Evolutionary conservation across 2,113 vertebrate species (phyloP).

Genomic region (Muntiacus reevesi): DNA sequence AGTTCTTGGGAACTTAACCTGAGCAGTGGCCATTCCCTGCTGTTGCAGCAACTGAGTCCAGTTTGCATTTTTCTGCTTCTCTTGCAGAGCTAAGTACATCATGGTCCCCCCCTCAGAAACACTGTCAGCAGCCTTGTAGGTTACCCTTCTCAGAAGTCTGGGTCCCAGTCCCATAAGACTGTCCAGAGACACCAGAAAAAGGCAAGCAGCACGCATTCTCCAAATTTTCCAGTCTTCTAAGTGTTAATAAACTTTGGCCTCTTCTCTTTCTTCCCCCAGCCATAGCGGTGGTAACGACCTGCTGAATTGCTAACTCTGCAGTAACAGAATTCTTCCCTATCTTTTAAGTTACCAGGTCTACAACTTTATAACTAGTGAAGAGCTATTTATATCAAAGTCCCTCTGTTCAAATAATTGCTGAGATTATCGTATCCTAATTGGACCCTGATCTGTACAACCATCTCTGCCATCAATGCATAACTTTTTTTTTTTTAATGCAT

Average conservation of each 20-base stretch:
- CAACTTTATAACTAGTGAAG: neutral
- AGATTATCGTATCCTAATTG: neutral
- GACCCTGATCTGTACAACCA: neutral
- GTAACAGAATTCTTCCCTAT: neutral
- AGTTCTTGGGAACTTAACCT: neutral
- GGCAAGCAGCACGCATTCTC: accelerated
- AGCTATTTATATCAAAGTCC: neutral
- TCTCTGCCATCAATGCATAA: neutral
- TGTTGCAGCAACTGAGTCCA: neutral
- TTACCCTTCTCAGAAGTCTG: neutral
- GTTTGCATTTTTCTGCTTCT: neutral
- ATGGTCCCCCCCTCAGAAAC: neutral
- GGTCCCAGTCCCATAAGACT: neutral
- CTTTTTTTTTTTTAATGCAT: neutral
- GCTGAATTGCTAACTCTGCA: neutral
- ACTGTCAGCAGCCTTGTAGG: neutral
- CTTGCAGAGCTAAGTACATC: neutral
- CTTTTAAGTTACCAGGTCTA: neutral
- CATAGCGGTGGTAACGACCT: neutral
- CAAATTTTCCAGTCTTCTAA: neutral
- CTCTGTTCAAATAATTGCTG: neutral
- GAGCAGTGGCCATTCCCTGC: neutral
- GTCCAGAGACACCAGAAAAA: neutral
- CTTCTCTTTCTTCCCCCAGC: neutral
- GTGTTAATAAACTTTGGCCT: neutral